phyloP scores from a whole-genome alignment of 1,140 invertebrate genomes.

The Dinoponera quadriceps region DNA sequence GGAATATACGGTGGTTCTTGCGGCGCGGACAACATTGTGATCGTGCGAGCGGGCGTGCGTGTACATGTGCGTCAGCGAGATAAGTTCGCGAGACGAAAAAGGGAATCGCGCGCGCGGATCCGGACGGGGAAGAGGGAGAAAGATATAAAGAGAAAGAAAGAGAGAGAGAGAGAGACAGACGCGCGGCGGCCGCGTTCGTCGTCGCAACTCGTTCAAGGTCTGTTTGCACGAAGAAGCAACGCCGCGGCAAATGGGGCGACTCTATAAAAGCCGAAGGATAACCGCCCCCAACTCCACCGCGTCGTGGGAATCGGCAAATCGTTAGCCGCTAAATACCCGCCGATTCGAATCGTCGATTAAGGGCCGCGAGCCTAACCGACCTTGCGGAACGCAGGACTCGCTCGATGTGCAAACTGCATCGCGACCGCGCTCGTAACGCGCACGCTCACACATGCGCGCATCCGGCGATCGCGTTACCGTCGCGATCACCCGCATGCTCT shows the following conservation, averaged over 20 bases:
- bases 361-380: slow-evolving; percentile 52
- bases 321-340: slow-evolving; percentile 71
- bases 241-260: slow-evolving; percentile 77
- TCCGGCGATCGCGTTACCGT: not conserved
- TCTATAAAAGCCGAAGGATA: slow-evolving; percentile 78
- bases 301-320: slow-evolving; percentile 67
- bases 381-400: too few species aligned
- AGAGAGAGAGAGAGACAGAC: slow-evolving; percentile 47
- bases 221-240: slow-evolving; percentile 34
- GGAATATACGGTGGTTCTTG: slow-evolving; percentile 63
- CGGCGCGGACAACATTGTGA: slow-evolving; percentile 61
- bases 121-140: slow-evolving; percentile 10
- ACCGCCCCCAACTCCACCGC: slow-evolving; percentile 31
- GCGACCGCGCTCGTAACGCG: not conserved
- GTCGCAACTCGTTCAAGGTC: slow-evolving; percentile 42
- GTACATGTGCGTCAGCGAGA: slow-evolving; percentile 58
- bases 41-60: slow-evolving; percentile 9
- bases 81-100: slow-evolving; percentile 55
- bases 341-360: slow-evolving; percentile 62
- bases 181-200: slow-evolving; percentile 33
- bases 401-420: slow-evolving; percentile 20
- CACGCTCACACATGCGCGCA: not conserved
- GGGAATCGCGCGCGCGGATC: slow-evolving; percentile 23
- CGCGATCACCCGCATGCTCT: not conserved
- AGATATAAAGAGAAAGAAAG: slow-evolving; percentile 51